Conservation (phyloP, 2,797 vertebrate genomes). For the Periophthalmus magnuspinnatus region DNA sequence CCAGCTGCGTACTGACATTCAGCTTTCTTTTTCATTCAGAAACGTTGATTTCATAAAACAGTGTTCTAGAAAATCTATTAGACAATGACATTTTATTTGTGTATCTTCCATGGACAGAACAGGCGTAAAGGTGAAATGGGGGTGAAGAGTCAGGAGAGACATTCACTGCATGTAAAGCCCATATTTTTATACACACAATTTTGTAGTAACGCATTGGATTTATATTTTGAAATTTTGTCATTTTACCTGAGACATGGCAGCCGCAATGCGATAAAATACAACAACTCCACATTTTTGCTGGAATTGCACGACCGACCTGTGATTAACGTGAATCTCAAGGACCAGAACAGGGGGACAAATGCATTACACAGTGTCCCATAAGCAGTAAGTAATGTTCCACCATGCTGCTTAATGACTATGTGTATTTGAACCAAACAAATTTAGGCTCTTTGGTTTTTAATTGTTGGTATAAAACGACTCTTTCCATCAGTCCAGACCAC, state of each 20-base stretch:
- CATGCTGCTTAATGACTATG: neutral
- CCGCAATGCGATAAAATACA: too few species aligned
- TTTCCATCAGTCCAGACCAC: conserved; percentile 29
- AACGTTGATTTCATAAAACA: neutral
- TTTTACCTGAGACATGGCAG: too few species aligned
- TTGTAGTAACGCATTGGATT: too few species aligned
- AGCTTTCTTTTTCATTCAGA: too few species aligned
- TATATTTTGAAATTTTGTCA: too few species aligned
- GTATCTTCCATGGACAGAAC: too few species aligned
- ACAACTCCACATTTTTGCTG: too few species aligned
- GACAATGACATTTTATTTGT: neutral
- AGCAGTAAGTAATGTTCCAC: neutral
- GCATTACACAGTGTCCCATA: neutral
- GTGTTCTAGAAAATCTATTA: neutral
- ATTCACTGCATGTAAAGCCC: neutral
- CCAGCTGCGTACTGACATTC: too few species aligned
- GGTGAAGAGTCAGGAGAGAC: neutral
- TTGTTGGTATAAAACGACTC: neutral
- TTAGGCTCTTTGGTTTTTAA: neutral
- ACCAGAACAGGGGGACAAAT: too few species aligned
- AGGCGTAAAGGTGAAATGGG: neutral
- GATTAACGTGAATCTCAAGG: too few species aligned
- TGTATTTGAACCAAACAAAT: neutral
- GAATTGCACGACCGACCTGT: too few species aligned
- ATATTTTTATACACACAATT: too few species aligned